These are phyloP conservation scores for Omphaloscelis lunosa DNA, from an alignment of 2,888 invertebrate genomes.

Conservation along the genomic window DNA sequence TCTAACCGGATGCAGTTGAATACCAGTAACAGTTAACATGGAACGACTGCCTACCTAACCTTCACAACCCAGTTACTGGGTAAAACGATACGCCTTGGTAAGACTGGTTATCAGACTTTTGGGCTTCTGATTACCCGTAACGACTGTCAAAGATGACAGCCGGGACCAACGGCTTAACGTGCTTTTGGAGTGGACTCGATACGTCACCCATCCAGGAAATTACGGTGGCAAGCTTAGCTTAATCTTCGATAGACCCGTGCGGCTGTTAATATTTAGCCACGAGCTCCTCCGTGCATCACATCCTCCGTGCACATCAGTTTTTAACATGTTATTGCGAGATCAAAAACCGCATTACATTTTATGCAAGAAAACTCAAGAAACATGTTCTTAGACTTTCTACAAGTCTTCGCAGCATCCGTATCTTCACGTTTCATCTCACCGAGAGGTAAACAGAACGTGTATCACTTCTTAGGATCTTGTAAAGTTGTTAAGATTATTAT, in stretches of 20 bases:
- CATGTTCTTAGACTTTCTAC: conserved; percentile 60
- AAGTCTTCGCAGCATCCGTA: conserved; percentile 43
- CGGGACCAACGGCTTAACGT: no score
- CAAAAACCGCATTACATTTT: conserved; percentile 36
- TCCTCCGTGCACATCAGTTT: neutral
- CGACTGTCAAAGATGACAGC: neutral
- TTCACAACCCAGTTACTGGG: no score
- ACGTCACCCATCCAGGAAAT: neutral
- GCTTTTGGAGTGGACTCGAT: no score
- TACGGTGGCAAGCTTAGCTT: neutral
- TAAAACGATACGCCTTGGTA: no score
- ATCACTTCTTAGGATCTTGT: conserved; percentile 46
- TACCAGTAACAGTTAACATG: no score
- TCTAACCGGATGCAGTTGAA: no score
- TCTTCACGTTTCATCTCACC: conserved; percentile 60
- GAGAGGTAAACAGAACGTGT: conserved; percentile 57
- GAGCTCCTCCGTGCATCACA: neutral
- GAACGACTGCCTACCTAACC: no score
- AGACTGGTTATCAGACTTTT: neutral
- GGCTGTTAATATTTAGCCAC: neutral
- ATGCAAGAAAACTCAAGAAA: conserved; percentile 34
- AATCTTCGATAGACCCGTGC: neutral
- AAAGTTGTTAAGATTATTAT: conserved; percentile 36
- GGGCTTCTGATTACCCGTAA: neutral
- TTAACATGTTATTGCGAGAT: conserved; percentile 22